A percentile compares a stretch with the other conserved stretches of the same genome.
phyloP scores from a whole-genome alignment of 2,113 vertebrate species.

The Trematocara unimaculatum region DNA sequence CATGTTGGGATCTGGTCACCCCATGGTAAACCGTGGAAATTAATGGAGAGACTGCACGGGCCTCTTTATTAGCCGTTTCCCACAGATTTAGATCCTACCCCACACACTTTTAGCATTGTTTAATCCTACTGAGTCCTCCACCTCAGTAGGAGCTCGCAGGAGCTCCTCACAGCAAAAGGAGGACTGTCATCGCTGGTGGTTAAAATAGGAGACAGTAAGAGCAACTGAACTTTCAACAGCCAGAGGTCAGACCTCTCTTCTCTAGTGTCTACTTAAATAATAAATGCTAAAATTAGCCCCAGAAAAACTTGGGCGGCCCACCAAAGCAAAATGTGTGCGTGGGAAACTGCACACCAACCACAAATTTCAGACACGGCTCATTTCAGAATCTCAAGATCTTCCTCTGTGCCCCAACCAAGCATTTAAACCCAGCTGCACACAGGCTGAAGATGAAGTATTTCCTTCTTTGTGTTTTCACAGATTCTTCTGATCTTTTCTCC shows the following conservation, averaged over 20 bases:
- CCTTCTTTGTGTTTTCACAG: not conserved
- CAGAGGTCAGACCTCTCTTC: not conserved
- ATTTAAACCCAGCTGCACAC: not conserved
- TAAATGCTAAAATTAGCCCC: not conserved
- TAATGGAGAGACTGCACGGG: no score
- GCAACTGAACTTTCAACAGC: not conserved
- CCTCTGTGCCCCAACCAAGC: not conserved
- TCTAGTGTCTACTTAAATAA: not conserved
- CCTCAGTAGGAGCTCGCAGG: not conserved
- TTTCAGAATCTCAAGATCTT: not conserved
- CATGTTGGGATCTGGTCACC: not conserved
- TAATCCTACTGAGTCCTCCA: not conserved
- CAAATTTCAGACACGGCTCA: not conserved
- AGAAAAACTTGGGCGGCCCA: not conserved
- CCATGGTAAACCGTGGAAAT: not conserved
- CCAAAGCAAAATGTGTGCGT: accelerated
- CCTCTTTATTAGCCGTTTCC: not conserved
- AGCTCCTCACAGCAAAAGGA: not conserved
- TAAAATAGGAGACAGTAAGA: not conserved
- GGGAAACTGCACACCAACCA: not conserved
- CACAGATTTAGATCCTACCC: not conserved
- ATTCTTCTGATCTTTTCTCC: not conserved
- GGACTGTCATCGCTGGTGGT: not conserved
- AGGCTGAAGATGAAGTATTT: not conserved
- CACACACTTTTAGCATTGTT: not conserved